Conservation (phyloP, 2,113 vertebrate species). For the Romanogobio albipinnatus region DNA sequence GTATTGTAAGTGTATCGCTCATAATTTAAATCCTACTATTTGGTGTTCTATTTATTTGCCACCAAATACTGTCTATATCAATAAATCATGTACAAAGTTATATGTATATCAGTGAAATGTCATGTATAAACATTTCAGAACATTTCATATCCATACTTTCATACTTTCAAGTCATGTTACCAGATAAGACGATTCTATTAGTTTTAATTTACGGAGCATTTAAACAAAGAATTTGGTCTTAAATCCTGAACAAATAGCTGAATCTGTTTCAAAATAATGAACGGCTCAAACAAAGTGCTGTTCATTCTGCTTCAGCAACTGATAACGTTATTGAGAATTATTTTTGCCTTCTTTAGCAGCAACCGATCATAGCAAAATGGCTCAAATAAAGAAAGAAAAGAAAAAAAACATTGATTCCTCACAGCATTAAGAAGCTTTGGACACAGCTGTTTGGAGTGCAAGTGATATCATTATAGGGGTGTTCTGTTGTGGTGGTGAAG, state of each 20-base stretch:
- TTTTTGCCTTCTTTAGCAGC: neutral
- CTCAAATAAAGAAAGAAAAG: neutral
- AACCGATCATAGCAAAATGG: neutral
- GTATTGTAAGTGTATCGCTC: neutral
- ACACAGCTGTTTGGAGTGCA: neutral
- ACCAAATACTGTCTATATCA: neutral
- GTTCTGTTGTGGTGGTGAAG: neutral
- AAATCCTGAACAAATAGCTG: neutral
- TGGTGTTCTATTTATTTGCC: neutral
- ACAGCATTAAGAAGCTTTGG: neutral
- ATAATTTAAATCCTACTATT: neutral
- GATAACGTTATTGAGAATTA: neutral
- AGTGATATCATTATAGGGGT: neutral
- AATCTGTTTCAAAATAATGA: neutral
- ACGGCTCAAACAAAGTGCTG: too few relatives aligned
- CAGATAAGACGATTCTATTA: neutral
- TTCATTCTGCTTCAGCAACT: neutral
- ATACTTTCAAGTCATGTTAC: neutral
- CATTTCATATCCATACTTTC: neutral
- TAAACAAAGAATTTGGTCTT: neutral
- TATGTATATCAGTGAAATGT: neutral
- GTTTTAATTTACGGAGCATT: neutral
- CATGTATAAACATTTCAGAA: neutral
- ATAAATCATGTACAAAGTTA: neutral
- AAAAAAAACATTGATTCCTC: neutral